Conservation (phyloP, 2,888 invertebrate genomes). For the Melieria picta region DNA sequence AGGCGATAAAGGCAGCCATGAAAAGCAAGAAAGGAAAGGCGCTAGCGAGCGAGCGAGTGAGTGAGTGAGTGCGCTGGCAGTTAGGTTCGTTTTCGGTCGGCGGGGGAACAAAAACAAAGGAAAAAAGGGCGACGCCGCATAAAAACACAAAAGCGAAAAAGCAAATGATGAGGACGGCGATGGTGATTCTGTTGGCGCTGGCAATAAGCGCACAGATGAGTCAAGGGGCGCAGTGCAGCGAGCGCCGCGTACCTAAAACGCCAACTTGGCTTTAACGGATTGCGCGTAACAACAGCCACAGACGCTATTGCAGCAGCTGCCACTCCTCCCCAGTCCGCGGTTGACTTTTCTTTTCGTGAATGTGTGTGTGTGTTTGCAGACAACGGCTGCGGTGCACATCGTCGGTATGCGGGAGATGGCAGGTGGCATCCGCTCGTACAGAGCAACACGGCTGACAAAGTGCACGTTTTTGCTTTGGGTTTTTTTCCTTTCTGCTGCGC, state of each 20-base stretch:
- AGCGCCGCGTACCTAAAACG: too few species aligned
- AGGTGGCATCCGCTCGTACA: too few species aligned
- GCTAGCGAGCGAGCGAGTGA: neutral
- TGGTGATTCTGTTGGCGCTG: neutral
- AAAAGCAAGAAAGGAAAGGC: neutral
- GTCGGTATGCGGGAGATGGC: too few species aligned
- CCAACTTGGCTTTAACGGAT: too few species aligned
- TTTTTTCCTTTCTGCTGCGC: too few species aligned
- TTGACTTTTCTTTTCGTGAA: too few species aligned
- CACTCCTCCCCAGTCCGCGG: neutral
- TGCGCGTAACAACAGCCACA: neutral
- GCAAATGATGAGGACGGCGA: constrained; percentile 4
- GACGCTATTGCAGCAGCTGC: neutral
- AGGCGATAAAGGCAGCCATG: too few species aligned
- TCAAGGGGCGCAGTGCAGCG: too few species aligned
- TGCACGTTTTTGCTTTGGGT: neutral
- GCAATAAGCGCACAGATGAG: neutral
- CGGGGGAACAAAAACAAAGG: constrained; percentile 35
- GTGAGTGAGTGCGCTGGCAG: neutral
- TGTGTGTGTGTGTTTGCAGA: constrained; percentile 27
- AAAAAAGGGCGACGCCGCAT: constrained; percentile 40
- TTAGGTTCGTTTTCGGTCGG: too few species aligned
- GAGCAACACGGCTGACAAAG: constrained; percentile 4
- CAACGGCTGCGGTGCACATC: constrained; percentile 2
- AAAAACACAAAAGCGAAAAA: constrained; percentile 37